Evolutionary conservation across 2,888 invertebrate genomes (phyloP), one percentile per base, ranked within the genome.

Genomic region (Trypoxylon attenuatum): DNA sequence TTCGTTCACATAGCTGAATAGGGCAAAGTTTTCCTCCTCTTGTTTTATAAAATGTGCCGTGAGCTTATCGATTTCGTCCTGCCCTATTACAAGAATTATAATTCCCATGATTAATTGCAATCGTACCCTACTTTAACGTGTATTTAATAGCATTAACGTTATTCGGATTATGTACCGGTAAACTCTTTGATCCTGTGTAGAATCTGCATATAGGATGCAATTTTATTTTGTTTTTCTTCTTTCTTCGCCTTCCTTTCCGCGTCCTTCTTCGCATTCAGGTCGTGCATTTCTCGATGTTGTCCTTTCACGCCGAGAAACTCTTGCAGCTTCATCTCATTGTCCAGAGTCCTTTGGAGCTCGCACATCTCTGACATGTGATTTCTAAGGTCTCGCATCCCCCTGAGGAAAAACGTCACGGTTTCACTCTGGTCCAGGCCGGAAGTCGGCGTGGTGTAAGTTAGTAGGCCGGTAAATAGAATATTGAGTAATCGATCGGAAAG

Each of bases 1-100:
- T 82, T 96, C 95, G 83, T 96, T 96, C 33, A 97, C 94, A 82
- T 95, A 96, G 87, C 93, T 95, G 84, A 97, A 97, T 0, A 96
- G 89, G 0, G 96, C 95, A 85, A 96, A 97, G 88, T 97, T 97
- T 84, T 95, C 94, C 76, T 95, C 95, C 82, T 97, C 97, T 63
- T 94, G 92, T 25, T 93, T 91, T n/a, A 92, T 90, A 86, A 95
- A 97, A 83, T 93, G 91, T 2, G 90, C 90, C 5, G 93, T 91
- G 42, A 96, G 87, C 15, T 90, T 90, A 69, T 92, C 91, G 15
- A 93, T 89, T 70, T 93, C 91, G 1, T 90, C 88, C 80, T 94
- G 93, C 0, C 90, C 90, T 23, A 23, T 18, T 51, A 13, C 8
- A 38, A 4, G n/a, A n/a, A 13, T 0, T 8, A 56, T 16, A 15